phyloP scores from a whole-genome alignment of 2,113 vertebrate species.

The Vidua macroura region DNA sequence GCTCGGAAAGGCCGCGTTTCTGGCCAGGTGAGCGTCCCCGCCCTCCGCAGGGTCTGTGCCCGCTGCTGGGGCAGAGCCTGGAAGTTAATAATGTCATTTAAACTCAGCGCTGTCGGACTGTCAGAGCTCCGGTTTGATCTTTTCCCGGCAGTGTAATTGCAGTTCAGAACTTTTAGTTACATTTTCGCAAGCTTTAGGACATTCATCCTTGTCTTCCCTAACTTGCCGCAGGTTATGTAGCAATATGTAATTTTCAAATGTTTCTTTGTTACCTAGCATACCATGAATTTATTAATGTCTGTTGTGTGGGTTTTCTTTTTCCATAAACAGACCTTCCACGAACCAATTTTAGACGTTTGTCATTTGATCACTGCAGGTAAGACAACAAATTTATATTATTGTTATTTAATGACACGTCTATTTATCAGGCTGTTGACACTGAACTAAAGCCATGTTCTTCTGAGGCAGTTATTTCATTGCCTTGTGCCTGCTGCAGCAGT shows the following conservation, averaged over 20 bases:
- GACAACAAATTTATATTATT: neutral
- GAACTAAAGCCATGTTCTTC: neutral
- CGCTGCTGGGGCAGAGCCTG: accelerated
- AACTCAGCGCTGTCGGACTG: neutral
- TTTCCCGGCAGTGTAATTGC: neutral
- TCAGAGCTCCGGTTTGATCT: accelerated
- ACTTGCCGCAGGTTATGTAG: accelerated
- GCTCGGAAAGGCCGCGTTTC: accelerated
- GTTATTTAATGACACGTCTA: accelerated
- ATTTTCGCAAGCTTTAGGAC: neutral
- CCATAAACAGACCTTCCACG: slow-evolving; percentile 84
- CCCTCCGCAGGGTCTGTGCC: accelerated
- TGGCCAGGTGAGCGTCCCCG: accelerated
- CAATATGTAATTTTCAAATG: neutral
- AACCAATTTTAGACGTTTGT: slow-evolving; percentile 87
- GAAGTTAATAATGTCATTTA: accelerated
- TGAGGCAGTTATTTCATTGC: neutral
- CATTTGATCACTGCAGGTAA: slow-evolving; percentile 98
- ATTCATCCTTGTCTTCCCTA: neutral
- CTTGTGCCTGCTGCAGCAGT: neutral
- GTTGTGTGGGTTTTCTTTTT: neutral
- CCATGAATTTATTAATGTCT: neutral
- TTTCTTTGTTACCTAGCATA: neutral
- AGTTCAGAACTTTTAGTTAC: neutral
- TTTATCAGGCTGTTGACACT: neutral